Evolutionary conservation across 1,140 invertebrate species (phyloP).

Genomic region (Hetaerina americana): DNA sequence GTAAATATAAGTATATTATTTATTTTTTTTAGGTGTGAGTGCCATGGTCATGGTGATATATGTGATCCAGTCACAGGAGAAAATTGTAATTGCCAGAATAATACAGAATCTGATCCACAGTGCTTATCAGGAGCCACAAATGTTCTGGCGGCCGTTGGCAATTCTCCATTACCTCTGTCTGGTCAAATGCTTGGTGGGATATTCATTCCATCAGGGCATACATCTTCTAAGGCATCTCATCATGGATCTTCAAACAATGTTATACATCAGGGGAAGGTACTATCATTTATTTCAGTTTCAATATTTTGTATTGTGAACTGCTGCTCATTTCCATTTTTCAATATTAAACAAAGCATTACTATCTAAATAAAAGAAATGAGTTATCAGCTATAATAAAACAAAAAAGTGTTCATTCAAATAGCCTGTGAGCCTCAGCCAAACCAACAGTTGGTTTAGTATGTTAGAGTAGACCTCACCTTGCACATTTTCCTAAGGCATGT

Average conservation of each 20-base stretch:
- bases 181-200: background rate
- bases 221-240: background rate
- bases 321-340: too few species aligned
- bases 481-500: too few species aligned
- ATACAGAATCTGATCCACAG: slow-evolving; percentile 78
- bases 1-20: too few species aligned
- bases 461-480: too few species aligned
- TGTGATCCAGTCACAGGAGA: slow-evolving; percentile 86
- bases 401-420: too few species aligned
- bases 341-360: too few species aligned
- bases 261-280: background rate
- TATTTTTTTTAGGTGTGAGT: slow-evolving; percentile 50
- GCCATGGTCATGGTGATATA: slow-evolving; percentile 83
- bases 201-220: background rate
- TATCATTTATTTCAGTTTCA: too few species aligned
- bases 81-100: slow-evolving; percentile 88
- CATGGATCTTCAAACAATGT: background rate
- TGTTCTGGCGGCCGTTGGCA: background rate
- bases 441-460: too few species aligned
- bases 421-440: too few species aligned
- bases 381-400: too few species aligned
- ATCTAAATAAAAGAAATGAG: too few species aligned
- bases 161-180: background rate
- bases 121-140: slow-evolving; percentile 34
- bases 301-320: too few species aligned